These are phyloP conservation scores for Caenorhabditis sinica DNA, from an alignment of 2,888 invertebrate genomes.

Conservation along the genomic window DNA sequence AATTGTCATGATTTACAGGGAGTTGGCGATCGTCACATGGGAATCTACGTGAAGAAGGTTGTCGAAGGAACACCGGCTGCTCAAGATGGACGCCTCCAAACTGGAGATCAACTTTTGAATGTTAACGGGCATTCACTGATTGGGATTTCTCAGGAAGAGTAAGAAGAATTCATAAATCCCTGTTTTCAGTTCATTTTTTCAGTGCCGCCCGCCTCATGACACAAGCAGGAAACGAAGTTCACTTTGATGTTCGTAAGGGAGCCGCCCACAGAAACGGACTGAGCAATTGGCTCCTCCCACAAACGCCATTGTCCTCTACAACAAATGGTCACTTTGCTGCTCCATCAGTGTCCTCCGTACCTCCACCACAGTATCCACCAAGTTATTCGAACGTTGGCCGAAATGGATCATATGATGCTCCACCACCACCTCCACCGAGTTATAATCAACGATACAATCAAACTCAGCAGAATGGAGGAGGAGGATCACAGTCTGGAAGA, in stretches of 20 bases:
- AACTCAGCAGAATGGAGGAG: constrained; percentile 24
- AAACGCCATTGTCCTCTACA: constrained; percentile 87
- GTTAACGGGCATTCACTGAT: constrained; percentile 97
- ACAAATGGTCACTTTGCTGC: constrained; percentile 14
- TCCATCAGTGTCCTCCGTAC: constrained; percentile 33
- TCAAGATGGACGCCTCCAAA: constrained; percentile 92
- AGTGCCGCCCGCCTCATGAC: constrained; percentile 97
- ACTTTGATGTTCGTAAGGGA: constrained; percentile 96
- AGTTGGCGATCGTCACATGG: constrained; percentile 90
- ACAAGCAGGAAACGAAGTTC: constrained; percentile 94
- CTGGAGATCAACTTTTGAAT: constrained; percentile 96
- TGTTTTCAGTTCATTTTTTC: constrained; percentile 56
- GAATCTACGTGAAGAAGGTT: constrained; percentile 99
- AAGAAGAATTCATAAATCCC: constrained; percentile 74
- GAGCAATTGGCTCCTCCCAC: constrained; percentile 93
- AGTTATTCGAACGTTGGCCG: constrained; percentile 40
- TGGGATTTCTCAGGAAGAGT: constrained; percentile 89
- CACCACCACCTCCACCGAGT: constrained; percentile 57
- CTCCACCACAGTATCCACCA: constrained; percentile 43
- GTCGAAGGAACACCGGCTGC: constrained; percentile 89
- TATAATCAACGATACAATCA: constrained; percentile 66
- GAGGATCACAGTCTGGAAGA: constrained; percentile 18
- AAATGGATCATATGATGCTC: constrained; percentile 39
- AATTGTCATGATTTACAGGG: constrained; percentile 85
- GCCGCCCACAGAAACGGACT: constrained; percentile 97